Evolutionary conservation across 2,797 vertebrate genomes (phyloP).

Genomic region (Enteromius mattozi): DNA sequence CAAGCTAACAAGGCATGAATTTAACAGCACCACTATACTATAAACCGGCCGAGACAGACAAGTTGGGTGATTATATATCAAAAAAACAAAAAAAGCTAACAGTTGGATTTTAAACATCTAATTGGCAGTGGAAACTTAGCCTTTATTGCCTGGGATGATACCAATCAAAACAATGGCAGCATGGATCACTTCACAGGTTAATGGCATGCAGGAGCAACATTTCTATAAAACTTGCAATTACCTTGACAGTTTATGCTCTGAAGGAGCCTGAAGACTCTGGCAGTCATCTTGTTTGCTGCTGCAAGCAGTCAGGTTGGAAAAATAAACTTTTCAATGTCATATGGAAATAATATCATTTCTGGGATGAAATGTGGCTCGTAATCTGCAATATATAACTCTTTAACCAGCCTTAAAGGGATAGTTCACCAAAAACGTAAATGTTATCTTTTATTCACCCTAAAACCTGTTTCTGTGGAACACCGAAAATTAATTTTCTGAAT

Average conservation of each 20-base stretch:
- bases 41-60: slow-evolving; percentile 51
- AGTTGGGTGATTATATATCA: slow-evolving; percentile 52
- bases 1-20: slow-evolving; percentile 59
- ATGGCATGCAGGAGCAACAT: slow-evolving; percentile 61
- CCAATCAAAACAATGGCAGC: slow-evolving; percentile 65
- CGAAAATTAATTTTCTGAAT: neutral
- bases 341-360: slow-evolving; percentile 44
- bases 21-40: slow-evolving; percentile 47
- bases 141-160: slow-evolving; percentile 63
- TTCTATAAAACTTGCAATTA: slow-evolving; percentile 66
- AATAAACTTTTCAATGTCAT: slow-evolving; percentile 48
- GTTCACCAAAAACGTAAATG: neutral
- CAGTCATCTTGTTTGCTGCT: slow-evolving; percentile 56
- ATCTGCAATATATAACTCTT: slow-evolving; percentile 9
- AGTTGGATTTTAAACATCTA: slow-evolving; percentile 61
- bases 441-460: neutral
- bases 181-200: slow-evolving; percentile 62
- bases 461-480: neutral
- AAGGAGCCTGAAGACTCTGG: slow-evolving; percentile 52
- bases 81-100: slow-evolving; percentile 54
- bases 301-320: slow-evolving; percentile 39
- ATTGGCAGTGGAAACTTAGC: slow-evolving; percentile 60
- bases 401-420: neutral
- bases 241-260: slow-evolving; percentile 63
- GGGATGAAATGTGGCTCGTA: slow-evolving; percentile 28